phyloP scores from a whole-genome alignment of 2,797 vertebrate genomes.

The Anguilla pacifica region DNA sequence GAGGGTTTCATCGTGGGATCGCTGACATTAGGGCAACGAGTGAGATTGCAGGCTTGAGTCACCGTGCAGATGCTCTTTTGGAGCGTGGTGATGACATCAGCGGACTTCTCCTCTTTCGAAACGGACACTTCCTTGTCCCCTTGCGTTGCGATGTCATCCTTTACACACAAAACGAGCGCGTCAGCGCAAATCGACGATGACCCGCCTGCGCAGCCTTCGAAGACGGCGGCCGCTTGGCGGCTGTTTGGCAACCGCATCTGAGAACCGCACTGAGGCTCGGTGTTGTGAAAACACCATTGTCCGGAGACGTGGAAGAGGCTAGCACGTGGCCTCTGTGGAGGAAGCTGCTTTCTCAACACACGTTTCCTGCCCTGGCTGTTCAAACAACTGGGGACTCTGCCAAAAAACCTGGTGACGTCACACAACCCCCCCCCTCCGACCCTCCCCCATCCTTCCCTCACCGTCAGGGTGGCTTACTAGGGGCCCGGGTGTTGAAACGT shows the following conservation, averaged over 20 bases:
- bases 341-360: conserved; percentile 38
- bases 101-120: conserved; percentile 1
- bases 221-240: too few relatives aligned
- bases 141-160: neutral
- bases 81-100: neutral
- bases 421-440: neutral
- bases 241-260: neutral
- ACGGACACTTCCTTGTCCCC: conserved; percentile 2
- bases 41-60: neutral
- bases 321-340: conserved; percentile 25
- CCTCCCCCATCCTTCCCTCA: neutral
- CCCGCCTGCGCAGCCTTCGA: too few relatives aligned
- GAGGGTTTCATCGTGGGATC: neutral
- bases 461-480: neutral
- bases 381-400: neutral
- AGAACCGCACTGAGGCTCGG: neutral
- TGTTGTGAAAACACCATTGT: conserved; percentile 18
- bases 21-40: neutral
- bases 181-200: neutral
- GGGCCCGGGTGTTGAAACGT: conserved; percentile 14
- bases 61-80: neutral
- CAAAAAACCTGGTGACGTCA: conserved; percentile 11
- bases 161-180: neutral
- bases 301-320: conserved; percentile 17
- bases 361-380: conserved; percentile 32